Evolutionary conservation across 2,888 invertebrate genomes (phyloP).

Genomic region (Crocallis elinguaria): DNA sequence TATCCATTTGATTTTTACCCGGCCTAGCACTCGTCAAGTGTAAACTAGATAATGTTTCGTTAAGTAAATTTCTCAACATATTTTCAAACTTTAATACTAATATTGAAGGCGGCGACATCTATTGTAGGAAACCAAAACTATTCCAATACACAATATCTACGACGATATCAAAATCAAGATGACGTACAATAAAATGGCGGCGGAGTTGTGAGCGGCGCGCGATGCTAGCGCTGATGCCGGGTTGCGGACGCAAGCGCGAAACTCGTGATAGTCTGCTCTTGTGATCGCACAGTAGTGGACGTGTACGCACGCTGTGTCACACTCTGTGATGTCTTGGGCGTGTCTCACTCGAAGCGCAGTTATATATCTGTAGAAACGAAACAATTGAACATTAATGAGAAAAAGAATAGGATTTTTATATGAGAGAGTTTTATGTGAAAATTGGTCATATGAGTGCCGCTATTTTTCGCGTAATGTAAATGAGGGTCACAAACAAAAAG

Average conservation of each 20-base stretch:
- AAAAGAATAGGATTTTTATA: not conserved
- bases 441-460: no score
- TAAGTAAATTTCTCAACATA: no score
- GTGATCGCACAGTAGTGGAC: conserved; percentile 96
- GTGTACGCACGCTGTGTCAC: conserved; percentile 90
- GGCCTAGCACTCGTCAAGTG: no score
- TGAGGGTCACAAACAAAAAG: no score
- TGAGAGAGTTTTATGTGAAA: no score
- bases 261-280: conserved; percentile 91
- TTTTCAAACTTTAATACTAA: not conserved
- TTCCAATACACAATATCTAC: conserved; percentile 36
- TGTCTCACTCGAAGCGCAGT: conserved; percentile 90
- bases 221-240: conserved; percentile 91
- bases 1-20: no score
- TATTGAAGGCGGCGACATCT: not conserved
- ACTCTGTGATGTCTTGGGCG: conserved; percentile 78
- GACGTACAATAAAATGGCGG: conserved; percentile 75
- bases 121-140: conserved; percentile 1
- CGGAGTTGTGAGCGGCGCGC: conserved; percentile 74
- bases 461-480: no score
- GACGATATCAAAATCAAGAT: conserved; percentile 68
- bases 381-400: not conserved
- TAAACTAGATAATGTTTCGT: no score
- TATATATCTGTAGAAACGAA: conserved; percentile 86
- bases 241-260: conserved; percentile 91